Evolutionary conservation across 2,797 vertebrate genomes (phyloP).

Genomic region (Leptoclinus maculatus): DNA sequence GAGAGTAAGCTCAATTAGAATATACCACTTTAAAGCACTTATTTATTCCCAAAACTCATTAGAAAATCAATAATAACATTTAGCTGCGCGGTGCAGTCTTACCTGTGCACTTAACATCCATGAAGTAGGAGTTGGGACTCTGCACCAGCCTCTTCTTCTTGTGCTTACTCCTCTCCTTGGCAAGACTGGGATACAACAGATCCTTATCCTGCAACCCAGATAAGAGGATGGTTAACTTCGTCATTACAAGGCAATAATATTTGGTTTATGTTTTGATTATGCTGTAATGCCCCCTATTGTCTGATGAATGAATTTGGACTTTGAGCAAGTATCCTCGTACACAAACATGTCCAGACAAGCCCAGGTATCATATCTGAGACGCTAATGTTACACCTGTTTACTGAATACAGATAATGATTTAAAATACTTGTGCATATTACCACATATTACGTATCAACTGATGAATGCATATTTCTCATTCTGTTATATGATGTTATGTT

Average conservation of each 20-base stretch:
- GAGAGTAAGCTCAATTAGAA: not conserved
- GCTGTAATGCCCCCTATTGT: constrained; percentile 49
- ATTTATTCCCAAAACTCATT: not conserved
- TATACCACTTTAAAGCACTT: not conserved
- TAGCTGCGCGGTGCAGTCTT: not conserved
- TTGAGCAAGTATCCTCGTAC: not conserved
- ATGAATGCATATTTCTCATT: not conserved
- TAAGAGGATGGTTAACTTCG: not conserved
- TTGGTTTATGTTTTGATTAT: not conserved
- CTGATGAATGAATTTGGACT: constrained; percentile 9
- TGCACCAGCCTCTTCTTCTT: constrained; percentile 85
- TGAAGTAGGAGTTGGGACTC: constrained; percentile 83
- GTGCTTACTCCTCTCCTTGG: constrained; percentile 69
- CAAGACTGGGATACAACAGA: constrained; percentile 69
- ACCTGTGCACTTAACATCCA: constrained; percentile 84
- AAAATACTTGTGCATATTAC: not conserved
- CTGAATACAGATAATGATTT: not conserved
- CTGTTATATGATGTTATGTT: not conserved
- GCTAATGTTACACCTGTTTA: not conserved
- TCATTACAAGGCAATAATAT: not conserved
- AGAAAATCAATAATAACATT: not conserved
- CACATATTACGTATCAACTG: not conserved
- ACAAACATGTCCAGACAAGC: constrained; percentile 69
- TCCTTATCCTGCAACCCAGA: constrained; percentile 60
- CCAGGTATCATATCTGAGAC: constrained; percentile 1